Conservation (phyloP, 2,888 invertebrate genomes). For the Halocaridina rubra region DNA sequence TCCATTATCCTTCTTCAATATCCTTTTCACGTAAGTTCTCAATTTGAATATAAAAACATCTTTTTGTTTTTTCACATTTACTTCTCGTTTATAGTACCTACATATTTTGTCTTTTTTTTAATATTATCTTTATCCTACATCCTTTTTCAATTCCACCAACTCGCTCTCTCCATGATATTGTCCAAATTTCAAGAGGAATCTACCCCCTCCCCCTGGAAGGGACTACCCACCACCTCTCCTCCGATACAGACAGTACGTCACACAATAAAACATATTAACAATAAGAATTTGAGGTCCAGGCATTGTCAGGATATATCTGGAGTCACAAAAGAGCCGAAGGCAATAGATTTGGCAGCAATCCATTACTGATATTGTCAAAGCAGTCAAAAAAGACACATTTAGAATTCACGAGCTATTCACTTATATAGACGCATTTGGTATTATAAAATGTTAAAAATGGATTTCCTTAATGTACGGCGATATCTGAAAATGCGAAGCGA, state of each 20-base stretch:
- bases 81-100: not conserved
- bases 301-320: constrained; percentile 21
- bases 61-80: too few species aligned
- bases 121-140: not conserved
- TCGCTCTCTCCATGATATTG: not conserved
- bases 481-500: constrained; percentile 6
- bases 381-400: constrained; percentile 22
- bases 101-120: not conserved
- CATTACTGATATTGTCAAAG: constrained; percentile 35
- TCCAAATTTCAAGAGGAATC: not conserved
- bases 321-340: constrained; percentile 33
- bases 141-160: not conserved
- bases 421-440: constrained; percentile 18
- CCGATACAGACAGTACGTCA: not conserved
- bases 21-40: not conserved
- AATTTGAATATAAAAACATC: too few species aligned
- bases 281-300: constrained; percentile 26
- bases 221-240: not conserved
- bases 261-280: constrained; percentile 44
- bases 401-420: constrained; percentile 15
- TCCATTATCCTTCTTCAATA: not conserved
- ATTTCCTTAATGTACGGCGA: constrained; percentile 3
- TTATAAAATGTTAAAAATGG: constrained; percentile 30
- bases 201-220: not conserved
- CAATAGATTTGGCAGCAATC: constrained; percentile 23